A percentile compares a stretch with the other conserved stretches of the same genome.
Conservation (phyloP, 2,888 invertebrate genomes). For the Tinea trinotella region DNA sequence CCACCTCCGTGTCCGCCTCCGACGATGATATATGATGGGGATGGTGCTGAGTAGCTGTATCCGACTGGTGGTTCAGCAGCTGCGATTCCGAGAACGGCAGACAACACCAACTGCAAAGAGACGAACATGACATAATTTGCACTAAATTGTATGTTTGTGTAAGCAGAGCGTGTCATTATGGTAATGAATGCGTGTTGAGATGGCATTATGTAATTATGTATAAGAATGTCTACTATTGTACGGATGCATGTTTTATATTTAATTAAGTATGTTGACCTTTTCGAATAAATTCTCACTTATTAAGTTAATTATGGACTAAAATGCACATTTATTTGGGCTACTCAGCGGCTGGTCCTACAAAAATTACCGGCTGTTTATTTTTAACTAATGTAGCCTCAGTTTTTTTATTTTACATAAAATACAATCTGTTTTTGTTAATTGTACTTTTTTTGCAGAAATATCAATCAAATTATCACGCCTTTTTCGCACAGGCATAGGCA, state of each 20-base stretch:
- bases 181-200: constrained; percentile 4
- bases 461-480: too few species aligned
- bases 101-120: constrained; percentile 72
- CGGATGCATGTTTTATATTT: neutral
- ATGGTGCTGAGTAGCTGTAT: constrained; percentile 76
- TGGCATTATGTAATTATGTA: neutral
- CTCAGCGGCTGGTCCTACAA: too few species aligned
- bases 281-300: too few species aligned
- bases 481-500: too few species aligned
- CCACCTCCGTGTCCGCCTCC: constrained; percentile 65
- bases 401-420: too few species aligned
- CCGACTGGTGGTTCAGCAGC: constrained; percentile 84
- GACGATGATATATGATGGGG: constrained; percentile 76
- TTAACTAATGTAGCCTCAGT: too few species aligned
- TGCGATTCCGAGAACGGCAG: constrained; percentile 81
- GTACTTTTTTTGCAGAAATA: too few species aligned
- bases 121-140: constrained; percentile 16
- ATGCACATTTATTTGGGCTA: too few species aligned
- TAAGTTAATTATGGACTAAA: too few species aligned
- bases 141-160: neutral
- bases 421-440: too few species aligned
- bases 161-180: constrained; percentile 9
- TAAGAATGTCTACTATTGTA: neutral
- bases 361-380: too few species aligned
- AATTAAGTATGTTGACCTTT: neutral